A percentile compares a stretch with the other conserved stretches of the same genome.
Evolutionary conservation across 2,797 vertebrate genomes (phyloP).

Genomic region (Danio aesculapii): DNA sequence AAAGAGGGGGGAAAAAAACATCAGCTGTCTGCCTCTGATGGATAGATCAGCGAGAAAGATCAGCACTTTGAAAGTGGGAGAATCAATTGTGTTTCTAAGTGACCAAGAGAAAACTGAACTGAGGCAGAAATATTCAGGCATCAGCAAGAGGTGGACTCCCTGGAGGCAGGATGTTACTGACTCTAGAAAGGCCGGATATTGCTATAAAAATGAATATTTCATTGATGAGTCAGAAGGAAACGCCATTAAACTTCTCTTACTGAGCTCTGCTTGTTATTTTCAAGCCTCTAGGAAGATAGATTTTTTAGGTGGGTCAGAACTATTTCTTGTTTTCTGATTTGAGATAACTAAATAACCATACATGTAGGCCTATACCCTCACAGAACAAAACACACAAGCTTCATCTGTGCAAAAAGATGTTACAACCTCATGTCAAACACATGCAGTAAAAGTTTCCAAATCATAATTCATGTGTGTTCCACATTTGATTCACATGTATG

Average conservation of each 20-base stretch:
- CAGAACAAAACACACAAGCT: too few species aligned
- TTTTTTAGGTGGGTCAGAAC: background rate
- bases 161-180: conserved; percentile 37
- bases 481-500: too few species aligned
- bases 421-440: too few species aligned
- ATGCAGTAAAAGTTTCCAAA: too few species aligned
- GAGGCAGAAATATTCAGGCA: conserved; percentile 42
- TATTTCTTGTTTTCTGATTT: background rate
- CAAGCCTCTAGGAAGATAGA: conserved; percentile 9
- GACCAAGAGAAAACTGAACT: conserved; percentile 11
- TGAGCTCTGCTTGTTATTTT: background rate
- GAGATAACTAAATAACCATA: background rate
- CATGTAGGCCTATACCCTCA: too few species aligned
- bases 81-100: conserved; percentile 43
- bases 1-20: background rate
- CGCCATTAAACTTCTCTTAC: background rate
- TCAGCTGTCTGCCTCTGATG: conserved; percentile 7
- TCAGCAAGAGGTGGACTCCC: conserved; percentile 42
- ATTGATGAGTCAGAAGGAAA: conserved; percentile 47
- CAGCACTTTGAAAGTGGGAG: conserved; percentile 39
- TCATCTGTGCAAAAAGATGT: too few species aligned
- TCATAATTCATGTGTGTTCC: too few species aligned
- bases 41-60: conserved; percentile 42
- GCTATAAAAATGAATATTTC: conserved; percentile 53
- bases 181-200: conserved; percentile 46